These are phyloP conservation scores for Gasteruption jaculator DNA, from an alignment of 2,888 invertebrate species.

Conservation along the genomic window DNA sequence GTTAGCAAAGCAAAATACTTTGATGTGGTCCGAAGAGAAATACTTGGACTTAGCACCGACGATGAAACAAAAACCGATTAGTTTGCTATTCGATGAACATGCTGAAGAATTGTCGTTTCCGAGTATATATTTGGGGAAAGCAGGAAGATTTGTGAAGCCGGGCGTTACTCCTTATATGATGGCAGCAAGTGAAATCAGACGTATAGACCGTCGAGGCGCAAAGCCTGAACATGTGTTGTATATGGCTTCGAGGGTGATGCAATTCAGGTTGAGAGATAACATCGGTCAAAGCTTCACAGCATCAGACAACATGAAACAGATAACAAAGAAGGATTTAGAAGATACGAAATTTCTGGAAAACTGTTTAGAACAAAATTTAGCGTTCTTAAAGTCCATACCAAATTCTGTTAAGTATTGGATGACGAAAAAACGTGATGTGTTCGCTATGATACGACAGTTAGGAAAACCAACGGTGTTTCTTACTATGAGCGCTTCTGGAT, in stretches of 20 bases:
- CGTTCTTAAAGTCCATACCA: conserved; percentile 14
- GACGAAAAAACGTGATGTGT: conserved; percentile 19
- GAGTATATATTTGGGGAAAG: conserved; percentile 43
- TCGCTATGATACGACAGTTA: conserved; percentile 39
- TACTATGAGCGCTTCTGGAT: conserved; percentile 48
- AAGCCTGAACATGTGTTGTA: conserved; percentile 39
- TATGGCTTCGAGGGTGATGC: conserved; percentile 46
- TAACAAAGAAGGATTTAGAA: too few species aligned
- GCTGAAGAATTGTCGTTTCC: conserved; percentile 49
- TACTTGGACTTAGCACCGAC: conserved; percentile 22
- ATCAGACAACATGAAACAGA: too few species aligned
- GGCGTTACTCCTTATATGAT: conserved; percentile 42
- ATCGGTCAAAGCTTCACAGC: conserved; percentile 12
- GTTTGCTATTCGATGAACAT: conserved; percentile 42
- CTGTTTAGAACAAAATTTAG: too few species aligned
- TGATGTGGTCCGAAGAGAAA: conserved; percentile 26
- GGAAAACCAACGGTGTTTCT: conserved; percentile 44
- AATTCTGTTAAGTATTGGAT: conserved; percentile 19
- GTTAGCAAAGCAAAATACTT: conserved; percentile 24
- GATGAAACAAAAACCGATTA: conserved; percentile 16
- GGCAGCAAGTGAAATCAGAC: conserved; percentile 44
- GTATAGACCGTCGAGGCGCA: conserved; percentile 43
- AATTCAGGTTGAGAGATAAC: conserved; percentile 26
- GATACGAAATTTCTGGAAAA: too few species aligned
- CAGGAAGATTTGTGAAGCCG: conserved; percentile 31